Base-by-base conservation (phyloP, 2,888 invertebrate species). In the Spatulosminthurus flaviceps region DNA sequence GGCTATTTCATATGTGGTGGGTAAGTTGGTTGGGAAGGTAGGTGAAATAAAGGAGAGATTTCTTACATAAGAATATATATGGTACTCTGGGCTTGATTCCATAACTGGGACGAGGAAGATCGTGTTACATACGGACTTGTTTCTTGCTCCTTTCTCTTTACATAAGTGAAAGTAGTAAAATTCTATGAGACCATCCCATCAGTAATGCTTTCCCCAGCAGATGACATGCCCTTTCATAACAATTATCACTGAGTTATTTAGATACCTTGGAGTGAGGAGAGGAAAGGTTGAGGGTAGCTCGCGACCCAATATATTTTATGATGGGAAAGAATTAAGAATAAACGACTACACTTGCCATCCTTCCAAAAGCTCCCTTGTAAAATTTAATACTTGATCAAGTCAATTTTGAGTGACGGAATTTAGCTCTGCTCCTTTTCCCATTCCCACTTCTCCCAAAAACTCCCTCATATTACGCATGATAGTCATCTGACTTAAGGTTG, bases 211-310 rank as follows among this genome's bases (percentile, higher is more conserved):
- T 16, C 16, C 51, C 5, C n/a, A 19, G 16, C 51, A 51, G 51
- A 51, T 51, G 51, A 51, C 51, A 51, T 51, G 51, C n/a, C 4
- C 51, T 19, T 51, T 51, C 51, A 51, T 51, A 51, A 51, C 51
- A 51, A 51, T 51, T 51, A 51, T 51, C 51, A 51, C 51, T 51
- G 51, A 51, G 51, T 51, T 51, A 51, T 51, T 51, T 51, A 41
- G 41, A 7, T 41, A 19, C 51, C 51, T 51, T 51, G n/a, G n/a
- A n/a, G n/a, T n/a, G 7, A 16, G 51, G 16, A 51, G n/a, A 51
- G 51, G 51, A n/a, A 51, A 51, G 9, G 9, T n/a, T 4, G 51
- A 2, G 5, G 19, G 16, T 51, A 51, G 9, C 51, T 51, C 5
- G 9, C 5, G 51, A 19, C 1, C n/a, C 16, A 51, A 19, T n/a